Evolutionary conservation across 2,113 vertebrate species (phyloP).

Genomic region (Cyprinodon variegatus): DNA sequence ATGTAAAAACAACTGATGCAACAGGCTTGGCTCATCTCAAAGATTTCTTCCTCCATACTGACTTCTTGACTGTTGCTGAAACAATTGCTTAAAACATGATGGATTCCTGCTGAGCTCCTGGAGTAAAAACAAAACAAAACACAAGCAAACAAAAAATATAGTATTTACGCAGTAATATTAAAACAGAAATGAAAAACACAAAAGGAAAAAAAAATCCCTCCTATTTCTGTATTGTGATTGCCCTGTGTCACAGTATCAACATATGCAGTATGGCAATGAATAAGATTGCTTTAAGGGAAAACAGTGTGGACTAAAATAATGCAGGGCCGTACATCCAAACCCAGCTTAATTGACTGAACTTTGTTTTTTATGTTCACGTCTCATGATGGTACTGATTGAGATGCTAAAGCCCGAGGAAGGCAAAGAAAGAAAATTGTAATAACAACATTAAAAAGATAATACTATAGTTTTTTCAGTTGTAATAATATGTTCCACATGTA

Average conservation of each 20-base stretch:
- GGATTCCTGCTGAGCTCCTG: background rate
- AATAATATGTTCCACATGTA: background rate
- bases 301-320: background rate
- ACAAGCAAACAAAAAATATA: too few relatives aligned
- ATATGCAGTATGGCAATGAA: background rate
- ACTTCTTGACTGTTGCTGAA: background rate
- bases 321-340: background rate
- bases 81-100: background rate
- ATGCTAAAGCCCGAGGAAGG: background rate
- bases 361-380: background rate
- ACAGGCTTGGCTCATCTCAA: background rate
- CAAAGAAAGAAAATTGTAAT: too few relatives aligned
- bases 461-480: background rate
- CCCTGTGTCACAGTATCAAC: background rate
- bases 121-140: background rate
- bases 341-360: background rate
- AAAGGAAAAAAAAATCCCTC: background rate
- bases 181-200: background rate
- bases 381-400: background rate
- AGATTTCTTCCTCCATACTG: background rate
- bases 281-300: background rate
- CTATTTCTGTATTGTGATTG: background rate
- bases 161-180: background rate
- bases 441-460: too few relatives aligned
- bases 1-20: conserved; percentile 1